A percentile compares a stretch with the other conserved stretches of the same genome.
phyloP scores from a whole-genome alignment of 2,113 vertebrate species.

The Apaloderma vittatum region DNA sequence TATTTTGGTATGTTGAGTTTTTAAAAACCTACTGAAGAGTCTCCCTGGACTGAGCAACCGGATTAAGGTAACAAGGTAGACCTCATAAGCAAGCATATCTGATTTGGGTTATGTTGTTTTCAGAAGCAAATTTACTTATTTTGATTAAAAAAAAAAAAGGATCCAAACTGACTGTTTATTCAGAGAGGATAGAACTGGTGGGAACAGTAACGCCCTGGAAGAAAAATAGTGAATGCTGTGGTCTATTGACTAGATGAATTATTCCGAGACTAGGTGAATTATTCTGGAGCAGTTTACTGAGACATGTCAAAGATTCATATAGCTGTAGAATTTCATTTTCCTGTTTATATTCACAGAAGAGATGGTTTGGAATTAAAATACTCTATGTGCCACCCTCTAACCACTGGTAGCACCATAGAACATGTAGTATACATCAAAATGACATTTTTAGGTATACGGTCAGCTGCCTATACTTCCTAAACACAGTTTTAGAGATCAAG shows the following conservation, averaged over 20 bases:
- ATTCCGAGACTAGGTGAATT: neutral
- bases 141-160: neutral
- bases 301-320: neutral
- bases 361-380: neutral
- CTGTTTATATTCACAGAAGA: neutral
- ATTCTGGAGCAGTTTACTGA: constrained; percentile 14
- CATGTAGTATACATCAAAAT: neutral
- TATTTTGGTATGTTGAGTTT: neutral
- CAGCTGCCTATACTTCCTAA: neutral
- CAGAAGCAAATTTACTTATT: neutral
- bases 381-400: neutral
- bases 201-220: neutral
- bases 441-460: neutral
- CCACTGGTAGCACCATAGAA: neutral
- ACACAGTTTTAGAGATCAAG: neutral
- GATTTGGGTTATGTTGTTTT: neutral
- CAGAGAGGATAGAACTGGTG: neutral
- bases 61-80: neutral
- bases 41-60: neutral
- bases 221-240: neutral
- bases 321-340: neutral
- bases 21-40: neutral
- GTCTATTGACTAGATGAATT: constrained; percentile 38
- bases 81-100: neutral
- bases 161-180: neutral